phyloP scores from a whole-genome alignment of 2,888 invertebrate species.

The Auanema sp. region DNA sequence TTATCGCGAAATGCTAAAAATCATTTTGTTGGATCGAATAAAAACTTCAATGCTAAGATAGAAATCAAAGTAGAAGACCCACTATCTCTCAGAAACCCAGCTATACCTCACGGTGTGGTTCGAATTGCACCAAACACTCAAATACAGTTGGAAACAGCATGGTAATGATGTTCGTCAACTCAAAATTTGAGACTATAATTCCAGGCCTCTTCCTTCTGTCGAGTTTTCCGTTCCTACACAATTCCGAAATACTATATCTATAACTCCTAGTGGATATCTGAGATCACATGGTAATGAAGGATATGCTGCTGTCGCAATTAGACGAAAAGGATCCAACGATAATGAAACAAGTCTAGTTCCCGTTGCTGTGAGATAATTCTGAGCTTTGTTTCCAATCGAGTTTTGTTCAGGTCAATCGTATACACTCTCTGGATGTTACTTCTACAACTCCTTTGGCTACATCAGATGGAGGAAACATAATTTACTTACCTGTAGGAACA shows the following conservation, averaged over 20 bases:
- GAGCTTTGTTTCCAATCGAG: background rate
- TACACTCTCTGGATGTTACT: slow-evolving; percentile 41
- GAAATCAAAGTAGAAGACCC: slow-evolving; percentile 40
- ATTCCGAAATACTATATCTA: slow-evolving; percentile 17
- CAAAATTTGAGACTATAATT: slow-evolving; percentile 5
- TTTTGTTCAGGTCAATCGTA: slow-evolving; percentile 29
- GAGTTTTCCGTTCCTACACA: slow-evolving; percentile 21
- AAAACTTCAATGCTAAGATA: slow-evolving; percentile 27
- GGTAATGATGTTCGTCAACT: slow-evolving; percentile 17
- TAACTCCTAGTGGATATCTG: slow-evolving; percentile 27
- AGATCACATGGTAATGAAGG: slow-evolving; percentile 38
- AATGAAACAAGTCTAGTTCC: slow-evolving; percentile 45
- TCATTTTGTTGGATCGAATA: slow-evolving; percentile 26
- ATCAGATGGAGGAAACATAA: slow-evolving; percentile 11
- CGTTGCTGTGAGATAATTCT: slow-evolving; percentile 18
- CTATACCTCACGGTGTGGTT: slow-evolving; percentile 20
- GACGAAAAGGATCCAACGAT: slow-evolving; percentile 7
- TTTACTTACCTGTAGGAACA: slow-evolving; percentile 38
- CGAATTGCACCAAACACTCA: slow-evolving; percentile 39
- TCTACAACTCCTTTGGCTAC: slow-evolving; percentile 24
- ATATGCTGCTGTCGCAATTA: slow-evolving; percentile 21
- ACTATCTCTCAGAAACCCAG: slow-evolving; percentile 16
- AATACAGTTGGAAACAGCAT: slow-evolving; percentile 29
- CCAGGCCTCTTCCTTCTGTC: slow-evolving; percentile 18
- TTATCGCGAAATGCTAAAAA: slow-evolving; percentile 26